Conservation (phyloP, 2,797 vertebrate genomes). For the Hephaestus fuliginosus region DNA sequence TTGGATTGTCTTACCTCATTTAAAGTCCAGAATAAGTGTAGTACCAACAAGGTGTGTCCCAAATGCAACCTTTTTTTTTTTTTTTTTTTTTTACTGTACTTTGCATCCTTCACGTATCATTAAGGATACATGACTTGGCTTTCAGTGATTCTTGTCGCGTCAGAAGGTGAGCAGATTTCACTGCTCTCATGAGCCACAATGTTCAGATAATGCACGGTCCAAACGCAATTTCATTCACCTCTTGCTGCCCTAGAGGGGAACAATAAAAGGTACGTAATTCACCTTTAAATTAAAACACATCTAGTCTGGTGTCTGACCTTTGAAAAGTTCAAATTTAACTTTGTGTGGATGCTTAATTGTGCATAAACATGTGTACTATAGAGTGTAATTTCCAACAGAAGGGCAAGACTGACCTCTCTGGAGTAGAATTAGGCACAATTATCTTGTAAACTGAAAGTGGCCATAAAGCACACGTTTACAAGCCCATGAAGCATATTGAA, state of each 20-base stretch:
- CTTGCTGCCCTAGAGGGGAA: background rate
- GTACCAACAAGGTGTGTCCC: background rate
- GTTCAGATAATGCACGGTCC: background rate
- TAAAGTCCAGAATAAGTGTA: background rate
- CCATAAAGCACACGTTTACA: constrained; percentile 18
- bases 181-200: background rate
- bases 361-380: background rate
- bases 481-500: constrained; percentile 7
- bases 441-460: constrained; percentile 25
- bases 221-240: background rate
- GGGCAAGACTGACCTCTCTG: constrained; percentile 12
- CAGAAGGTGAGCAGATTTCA: background rate
- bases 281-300: background rate
- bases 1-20: background rate
- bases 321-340: constrained; percentile 5
- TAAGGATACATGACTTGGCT: background rate
- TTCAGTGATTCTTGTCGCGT: background rate
- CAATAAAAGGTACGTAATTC: constrained; percentile 1
- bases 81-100: background rate
- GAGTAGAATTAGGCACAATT: constrained; percentile 35
- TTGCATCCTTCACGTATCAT: background rate
- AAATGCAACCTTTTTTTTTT: background rate
- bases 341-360: background rate
- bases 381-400: constrained; percentile 13
- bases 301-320: constrained; percentile 3